Evolutionary conservation across 2,797 vertebrate species (phyloP), one percentile per base, ranked within the genome.

Genomic region (Galagoides demidoff): DNA sequence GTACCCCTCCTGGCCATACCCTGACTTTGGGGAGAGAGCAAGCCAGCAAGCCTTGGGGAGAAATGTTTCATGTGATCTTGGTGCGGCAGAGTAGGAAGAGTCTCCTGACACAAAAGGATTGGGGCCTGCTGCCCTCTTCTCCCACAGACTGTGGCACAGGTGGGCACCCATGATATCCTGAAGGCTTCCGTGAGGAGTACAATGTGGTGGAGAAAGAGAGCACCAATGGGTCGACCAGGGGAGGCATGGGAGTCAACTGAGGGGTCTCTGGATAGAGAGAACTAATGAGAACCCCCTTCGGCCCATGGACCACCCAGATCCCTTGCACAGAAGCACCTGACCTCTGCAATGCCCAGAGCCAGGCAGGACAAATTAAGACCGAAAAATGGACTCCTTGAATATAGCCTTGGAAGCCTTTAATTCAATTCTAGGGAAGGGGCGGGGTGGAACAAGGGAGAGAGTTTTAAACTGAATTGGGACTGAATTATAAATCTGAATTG

Each of bases 401-500:
- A 66, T 95, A n/a, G 22, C 83, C 43, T 52, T 27, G 59, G 86
- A 73, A 79, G 20, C 63, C 63, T 89, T 59, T 39, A 49, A 71
- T 10, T 93, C 31, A 78, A 29, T 87, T 94, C 34, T 39, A 52
- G 91, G 31, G 61, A 57, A 43, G 73, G 73, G 45, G 43, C 43
- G 3, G 31, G 29, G 19, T 5, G 6, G 4, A 31, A n/a, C 12
- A 29, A 23, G 7, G n/a, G 29, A 63, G 13, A 84, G 19, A 90
- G 43, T 95, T 92, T 92, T 49, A 88, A 96, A 83, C 70, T 34
- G 43, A 90, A 74, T 76, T 95, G 92, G 85, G 81, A 84, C 73
- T 85, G 52, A 94, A 85, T 96, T 91, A 95, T 82, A 87, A 95
- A 90, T 92, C 87, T 87, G 90, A 92, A 82, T 95, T 57, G 89